Evolutionary conservation across 1,140 invertebrate species (phyloP), one percentile per base, ranked within the genome.

Genomic region (Phenacoccus solenopsis): DNA sequence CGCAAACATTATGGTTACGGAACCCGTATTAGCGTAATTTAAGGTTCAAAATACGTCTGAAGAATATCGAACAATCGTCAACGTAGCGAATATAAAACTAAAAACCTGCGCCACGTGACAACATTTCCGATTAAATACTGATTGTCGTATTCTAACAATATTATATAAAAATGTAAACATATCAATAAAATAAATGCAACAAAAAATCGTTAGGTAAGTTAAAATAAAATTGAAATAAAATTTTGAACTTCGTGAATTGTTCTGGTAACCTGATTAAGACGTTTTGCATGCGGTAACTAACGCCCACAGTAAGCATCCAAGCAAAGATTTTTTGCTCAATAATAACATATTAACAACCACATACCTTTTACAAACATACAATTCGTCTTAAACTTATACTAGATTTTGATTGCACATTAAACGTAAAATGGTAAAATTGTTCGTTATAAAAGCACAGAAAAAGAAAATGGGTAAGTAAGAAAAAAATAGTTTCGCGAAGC

Each of bases 101-200:
- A 49, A 49, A 49, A 49, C 13, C 16, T 49, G 38, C 38, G 20
- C 38, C 38, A 49, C 38, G n/a, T n/a, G n/a, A n/a, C n/a, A n/a
- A n/a, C n/a, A n/a, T n/a, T n/a, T 64, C 25, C 22, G 25, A 24
- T 24, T 16, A 59, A 64, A 64, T 64, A 27, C 59, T 64, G 59
- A 64, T 64, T 64, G 59, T 64, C 59, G 13, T 16, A 49, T 64
- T 64, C 59, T 64, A 25, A 25, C 59, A 49, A 5, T n/a, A 59
- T 59, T 59, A 64, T 24, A 25, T 4, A 27, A 25, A 64, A 64
- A 24, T 5, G 25, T 24, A 64, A 64, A 4, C 22, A 64, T 10
- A 64, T 38, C 21, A 64, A 64, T 64, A 27, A 64, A 64, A 64
- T 64, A 64, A 64, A 64, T 64, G 59, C 59, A 64, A 4, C 7